Conservation (phyloP, 2,888 invertebrate genomes). For the Cerastoderma edule region DNA sequence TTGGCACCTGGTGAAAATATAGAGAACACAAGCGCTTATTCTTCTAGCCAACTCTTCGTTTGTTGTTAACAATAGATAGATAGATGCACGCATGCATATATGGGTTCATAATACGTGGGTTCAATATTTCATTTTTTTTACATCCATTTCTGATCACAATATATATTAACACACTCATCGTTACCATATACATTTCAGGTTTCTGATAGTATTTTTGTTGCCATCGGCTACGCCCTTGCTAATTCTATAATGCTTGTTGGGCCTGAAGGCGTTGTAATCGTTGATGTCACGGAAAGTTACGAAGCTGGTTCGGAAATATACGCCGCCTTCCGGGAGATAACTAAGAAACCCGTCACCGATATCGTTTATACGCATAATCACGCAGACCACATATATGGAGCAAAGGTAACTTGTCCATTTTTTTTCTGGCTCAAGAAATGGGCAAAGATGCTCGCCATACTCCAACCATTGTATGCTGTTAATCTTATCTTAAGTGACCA, state of each 20-base stretch:
- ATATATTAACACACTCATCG: neutral
- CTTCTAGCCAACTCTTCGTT: too few relatives aligned
- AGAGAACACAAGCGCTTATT: too few relatives aligned
- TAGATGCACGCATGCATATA: too few relatives aligned
- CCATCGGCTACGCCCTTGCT: constrained; percentile 76
- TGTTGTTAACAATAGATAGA: too few relatives aligned
- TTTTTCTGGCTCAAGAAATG: too few relatives aligned
- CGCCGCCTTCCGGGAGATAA: constrained; percentile 72
- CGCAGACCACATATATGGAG: constrained; percentile 77
- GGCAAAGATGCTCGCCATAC: too few relatives aligned
- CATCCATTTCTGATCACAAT: neutral
- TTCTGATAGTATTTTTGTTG: constrained; percentile 74
- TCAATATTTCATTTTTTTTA: too few relatives aligned
- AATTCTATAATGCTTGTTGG: constrained; percentile 79
- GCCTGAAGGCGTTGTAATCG: constrained; percentile 71
- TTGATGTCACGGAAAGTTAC: constrained; percentile 78
- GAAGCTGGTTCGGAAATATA: constrained; percentile 66
- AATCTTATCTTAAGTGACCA: too few relatives aligned
- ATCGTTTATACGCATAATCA: constrained; percentile 80
- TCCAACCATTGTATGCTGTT: too few relatives aligned
- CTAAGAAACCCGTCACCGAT: constrained; percentile 72
- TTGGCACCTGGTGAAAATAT: too few relatives aligned
- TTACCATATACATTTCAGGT: constrained; percentile 68
- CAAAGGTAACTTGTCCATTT: constrained; percentile 57
- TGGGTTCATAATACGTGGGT: too few relatives aligned